These are phyloP conservation scores for Catostomus latipinnis DNA, from an alignment of 2,797 vertebrate genomes.

Conservation along the genomic window DNA sequence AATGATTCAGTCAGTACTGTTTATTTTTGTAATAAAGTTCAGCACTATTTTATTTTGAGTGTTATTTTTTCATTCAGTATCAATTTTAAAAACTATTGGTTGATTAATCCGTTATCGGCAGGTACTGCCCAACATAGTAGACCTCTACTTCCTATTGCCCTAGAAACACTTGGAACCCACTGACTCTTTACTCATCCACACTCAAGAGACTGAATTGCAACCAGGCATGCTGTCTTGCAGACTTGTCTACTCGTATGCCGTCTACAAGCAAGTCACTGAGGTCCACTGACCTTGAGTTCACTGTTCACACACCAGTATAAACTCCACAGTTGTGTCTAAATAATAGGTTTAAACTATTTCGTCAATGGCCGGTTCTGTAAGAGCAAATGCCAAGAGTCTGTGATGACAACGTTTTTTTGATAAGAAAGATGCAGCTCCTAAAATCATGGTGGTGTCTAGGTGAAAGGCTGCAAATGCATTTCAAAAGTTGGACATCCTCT, in stretches of 20 bases:
- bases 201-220: conserved; percentile 29
- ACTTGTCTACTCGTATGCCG: not conserved
- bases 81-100: too few relatives aligned
- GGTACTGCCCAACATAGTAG: too few relatives aligned
- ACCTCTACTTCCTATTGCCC: too few relatives aligned
- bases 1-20: too few relatives aligned
- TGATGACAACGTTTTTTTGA: not conserved
- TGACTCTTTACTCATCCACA: too few relatives aligned
- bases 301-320: conserved; percentile 8
- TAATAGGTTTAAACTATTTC: conserved; percentile 8
- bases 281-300: not conserved
- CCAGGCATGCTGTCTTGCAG: not conserved
- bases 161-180: too few relatives aligned
- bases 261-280: not conserved
- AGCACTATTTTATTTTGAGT: too few relatives aligned
- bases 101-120: too few relatives aligned
- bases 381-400: not conserved
- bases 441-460: conserved; percentile 33
- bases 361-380: conserved; percentile 29
- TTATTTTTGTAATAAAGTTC: too few relatives aligned
- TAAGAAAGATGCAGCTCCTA: not conserved
- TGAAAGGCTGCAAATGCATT: conserved; percentile 44
- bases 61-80: too few relatives aligned
- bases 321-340: conserved; percentile 7
- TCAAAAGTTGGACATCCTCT: conserved; percentile 4